Percentiles rank a stretch among this genome's conserved stretches.
phyloP scores from a whole-genome alignment of 1,140 invertebrate genomes.

The Spodoptera frugiperda region DNA sequence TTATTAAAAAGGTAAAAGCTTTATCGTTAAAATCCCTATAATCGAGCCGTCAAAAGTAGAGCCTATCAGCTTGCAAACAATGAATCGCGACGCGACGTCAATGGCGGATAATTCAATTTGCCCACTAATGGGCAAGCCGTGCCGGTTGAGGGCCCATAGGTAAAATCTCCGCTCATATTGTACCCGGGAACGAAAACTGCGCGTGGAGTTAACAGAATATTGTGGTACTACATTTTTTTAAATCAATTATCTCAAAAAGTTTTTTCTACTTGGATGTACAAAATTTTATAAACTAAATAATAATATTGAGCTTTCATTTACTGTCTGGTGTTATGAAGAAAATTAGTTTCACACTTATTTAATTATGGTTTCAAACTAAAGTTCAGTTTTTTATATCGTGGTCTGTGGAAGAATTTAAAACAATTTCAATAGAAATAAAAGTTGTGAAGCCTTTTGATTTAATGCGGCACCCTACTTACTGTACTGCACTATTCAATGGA shows the following conservation, averaged over 20 bases:
- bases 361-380: background rate
- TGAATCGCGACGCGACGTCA: conserved; percentile 40
- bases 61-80: conserved; percentile 46
- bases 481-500: conserved; percentile 34
- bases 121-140: conserved; percentile 29
- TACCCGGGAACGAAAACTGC: background rate
- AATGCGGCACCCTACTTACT: background rate
- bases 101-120: conserved; percentile 45
- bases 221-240: too few relatives aligned
- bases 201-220: background rate
- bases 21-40: conserved; percentile 17
- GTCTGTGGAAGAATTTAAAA: conserved; percentile 17
- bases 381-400: background rate
- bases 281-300: too few relatives aligned
- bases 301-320: too few relatives aligned
- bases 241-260: too few relatives aligned
- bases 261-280: too few relatives aligned
- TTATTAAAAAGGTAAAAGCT: conserved; percentile 12
- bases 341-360: background rate
- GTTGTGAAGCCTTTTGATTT: conserved; percentile 13
- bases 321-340: background rate
- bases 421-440: conserved; percentile 44
- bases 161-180: background rate
- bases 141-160: background rate
- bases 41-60: conserved; percentile 25